Evolutionary conservation across 2,888 invertebrate species (phyloP), one percentile per base, ranked within the genome.

Genomic region (Idaea aversata): DNA sequence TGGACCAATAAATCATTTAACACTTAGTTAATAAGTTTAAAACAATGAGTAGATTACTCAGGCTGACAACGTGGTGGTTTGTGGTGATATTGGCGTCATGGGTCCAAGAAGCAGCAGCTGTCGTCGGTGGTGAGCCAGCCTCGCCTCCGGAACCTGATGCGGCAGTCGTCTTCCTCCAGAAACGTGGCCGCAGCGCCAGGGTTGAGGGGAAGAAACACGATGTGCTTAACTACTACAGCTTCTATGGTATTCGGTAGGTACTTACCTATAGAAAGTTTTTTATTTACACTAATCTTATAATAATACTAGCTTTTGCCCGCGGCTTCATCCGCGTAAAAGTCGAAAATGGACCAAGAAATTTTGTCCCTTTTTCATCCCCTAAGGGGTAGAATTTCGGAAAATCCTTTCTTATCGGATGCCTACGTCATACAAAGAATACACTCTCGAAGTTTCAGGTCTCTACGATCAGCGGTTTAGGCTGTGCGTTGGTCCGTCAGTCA

Each of bases 101-200:
- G 69, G 67, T 70, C 69, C 16, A 5, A 13, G 25, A 67, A 72
- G 72, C 67, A 65, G 57, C 72, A 25, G 90, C 86, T 0, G 91
- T 97, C 77, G 96, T 97, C 3, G 97, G 97, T 0, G 97, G 97
- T 0, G 87, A 82, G 5, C 93, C 94, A 0, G 95, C 96, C 0
- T 94, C 94, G 38, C 86, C 94, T 3, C 96, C 97, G 0, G 95
- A 96, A 61, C 93, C 94, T 5, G 96, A 96, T 78, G 96, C 96
- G 71, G 96, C 96, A 0, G 94, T 95, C 1, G 94, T 96, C 0
- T 95, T 95, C 79, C 93, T 95, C 0, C 94, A 94, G 72, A 94
- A 94, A 73, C 93, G 94, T 65, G 95, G 94, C 59, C 93, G 93
- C 60, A 94, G 95, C 74, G 94, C 95, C 0, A 93, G 95, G 36